Evolutionary conservation across 2,888 invertebrate genomes (phyloP).

Genomic region (Xestia ashworthii): DNA sequence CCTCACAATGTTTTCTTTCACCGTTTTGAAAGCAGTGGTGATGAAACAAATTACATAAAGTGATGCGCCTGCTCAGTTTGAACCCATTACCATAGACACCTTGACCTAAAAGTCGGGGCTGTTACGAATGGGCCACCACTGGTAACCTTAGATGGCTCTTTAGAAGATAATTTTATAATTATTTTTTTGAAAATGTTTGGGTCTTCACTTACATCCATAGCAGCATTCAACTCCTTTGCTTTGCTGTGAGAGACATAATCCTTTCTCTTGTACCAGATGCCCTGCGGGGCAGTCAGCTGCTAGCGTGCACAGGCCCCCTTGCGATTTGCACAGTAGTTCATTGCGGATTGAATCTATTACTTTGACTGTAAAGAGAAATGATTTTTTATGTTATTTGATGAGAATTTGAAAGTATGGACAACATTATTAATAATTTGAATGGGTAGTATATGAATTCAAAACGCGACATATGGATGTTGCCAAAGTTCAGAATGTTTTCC

Average conservation of each 20-base stretch:
- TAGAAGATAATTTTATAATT: no score
- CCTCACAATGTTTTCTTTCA: not conserved
- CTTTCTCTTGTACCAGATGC: constrained; percentile 59
- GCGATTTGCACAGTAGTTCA: constrained; percentile 67
- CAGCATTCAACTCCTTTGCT: constrained; percentile 79
- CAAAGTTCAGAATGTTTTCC: not conserved
- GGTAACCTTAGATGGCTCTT: not conserved
- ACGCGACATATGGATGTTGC: no score
- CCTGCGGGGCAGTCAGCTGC: constrained; percentile 75
- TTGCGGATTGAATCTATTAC: constrained; percentile 70
- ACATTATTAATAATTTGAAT: no score
- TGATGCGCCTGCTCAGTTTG: not conserved
- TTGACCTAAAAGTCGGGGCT: not conserved
- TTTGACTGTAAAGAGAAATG: constrained; percentile 57
- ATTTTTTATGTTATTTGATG: not conserved
- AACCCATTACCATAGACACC: not conserved
- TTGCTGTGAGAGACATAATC: constrained; percentile 76
- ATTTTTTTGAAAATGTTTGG: not conserved
- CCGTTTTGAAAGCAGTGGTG: not conserved
- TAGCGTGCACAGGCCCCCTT: constrained; percentile 77
- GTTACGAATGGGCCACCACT: not conserved
- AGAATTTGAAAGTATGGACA: not conserved
- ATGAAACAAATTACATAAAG: not conserved
- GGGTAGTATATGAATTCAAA: no score
- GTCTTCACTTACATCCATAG: constrained; percentile 75